phyloP scores from a whole-genome alignment of 1,140 invertebrate species.

The Contarinia nasturtii region DNA sequence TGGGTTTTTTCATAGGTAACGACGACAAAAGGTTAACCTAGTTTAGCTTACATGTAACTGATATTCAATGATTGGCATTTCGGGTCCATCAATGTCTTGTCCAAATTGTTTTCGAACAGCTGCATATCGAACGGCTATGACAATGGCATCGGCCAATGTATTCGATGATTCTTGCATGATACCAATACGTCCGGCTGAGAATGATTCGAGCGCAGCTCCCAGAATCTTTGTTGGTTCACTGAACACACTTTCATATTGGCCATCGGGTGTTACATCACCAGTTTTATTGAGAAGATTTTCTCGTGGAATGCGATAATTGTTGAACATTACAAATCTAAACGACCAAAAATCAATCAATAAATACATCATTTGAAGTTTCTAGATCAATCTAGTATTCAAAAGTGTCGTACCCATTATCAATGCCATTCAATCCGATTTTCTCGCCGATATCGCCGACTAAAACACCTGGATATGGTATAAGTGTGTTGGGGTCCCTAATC shows the following conservation, averaged over 20 bases:
- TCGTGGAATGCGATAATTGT: constrained; percentile 66
- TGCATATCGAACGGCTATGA: constrained; percentile 79
- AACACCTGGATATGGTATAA: constrained; percentile 48
- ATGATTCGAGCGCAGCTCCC: constrained; percentile 60
- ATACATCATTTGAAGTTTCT: too few relatives aligned
- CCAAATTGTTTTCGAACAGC: constrained; percentile 81
- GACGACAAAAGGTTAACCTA: too few relatives aligned
- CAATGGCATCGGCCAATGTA: constrained; percentile 48
- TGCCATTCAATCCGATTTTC: constrained; percentile 71
- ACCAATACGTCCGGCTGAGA: constrained; percentile 63
- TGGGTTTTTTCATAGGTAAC: constrained; percentile 1
- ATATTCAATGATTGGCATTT: constrained; percentile 80
- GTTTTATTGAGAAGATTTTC: constrained; percentile 69
- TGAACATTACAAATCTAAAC: constrained; percentile 64
- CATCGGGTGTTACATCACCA: constrained; percentile 69
- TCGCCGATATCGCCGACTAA: constrained; percentile 69
- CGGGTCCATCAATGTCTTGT: constrained; percentile 36
- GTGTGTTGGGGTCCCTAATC: constrained; percentile 56
- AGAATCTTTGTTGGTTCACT: constrained; percentile 59
- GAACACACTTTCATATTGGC: constrained; percentile 57
- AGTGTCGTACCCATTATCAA: constrained; percentile 76
- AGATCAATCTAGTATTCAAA: too few relatives aligned
- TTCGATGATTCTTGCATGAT: constrained; percentile 52
- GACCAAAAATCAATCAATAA: neutral
- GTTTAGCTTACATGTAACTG: constrained; percentile 48